Conservation (phyloP, 35 echinoderm and acorn worm genomes). For the Ptychodera flava region DNA sequence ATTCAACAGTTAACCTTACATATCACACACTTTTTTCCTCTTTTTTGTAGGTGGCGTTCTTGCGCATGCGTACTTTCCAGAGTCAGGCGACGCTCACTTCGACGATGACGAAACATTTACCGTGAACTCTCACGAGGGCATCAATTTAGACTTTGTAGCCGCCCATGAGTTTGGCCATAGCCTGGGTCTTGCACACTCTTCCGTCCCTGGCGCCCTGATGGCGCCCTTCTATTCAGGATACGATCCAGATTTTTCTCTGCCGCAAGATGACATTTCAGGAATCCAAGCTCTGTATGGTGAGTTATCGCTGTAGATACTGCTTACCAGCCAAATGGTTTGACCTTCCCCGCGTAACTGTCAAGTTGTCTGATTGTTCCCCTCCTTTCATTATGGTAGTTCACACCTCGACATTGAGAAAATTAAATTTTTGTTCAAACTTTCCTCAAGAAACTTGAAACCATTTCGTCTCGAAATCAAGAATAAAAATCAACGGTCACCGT, state of each 20-base stretch:
- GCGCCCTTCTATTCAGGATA: slow-evolving; percentile 69
- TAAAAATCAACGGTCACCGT: no score
- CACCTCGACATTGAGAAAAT: no score
- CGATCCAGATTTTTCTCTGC: slow-evolving; percentile 52
- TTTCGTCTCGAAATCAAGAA: no score
- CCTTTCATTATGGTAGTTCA: no score
- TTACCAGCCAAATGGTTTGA: no score
- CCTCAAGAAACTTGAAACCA: no score
- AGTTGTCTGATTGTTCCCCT: no score
- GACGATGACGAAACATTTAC: slow-evolving; percentile 87
- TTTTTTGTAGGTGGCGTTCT: slow-evolving; percentile 61
- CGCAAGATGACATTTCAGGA: slow-evolving; percentile 70
- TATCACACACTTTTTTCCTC: no score
- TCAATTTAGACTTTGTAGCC: slow-evolving; percentile 71
- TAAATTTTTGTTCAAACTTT: no score
- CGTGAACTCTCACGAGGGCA: slow-evolving; percentile 26
- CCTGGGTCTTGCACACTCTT: slow-evolving; percentile 68
- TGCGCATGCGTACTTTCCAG: slow-evolving; percentile 78
- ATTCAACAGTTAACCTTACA: no score
- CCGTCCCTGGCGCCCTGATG: slow-evolving; percentile 57
- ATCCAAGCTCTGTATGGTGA: slow-evolving; percentile 90
- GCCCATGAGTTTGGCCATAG: slow-evolving; percentile 94
- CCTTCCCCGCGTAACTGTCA: no score
- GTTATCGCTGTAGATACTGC: no score
- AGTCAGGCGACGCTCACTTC: slow-evolving; percentile 79